Conservation (phyloP, 1,140 invertebrate species). For the Zelostemma sp. region DNA sequence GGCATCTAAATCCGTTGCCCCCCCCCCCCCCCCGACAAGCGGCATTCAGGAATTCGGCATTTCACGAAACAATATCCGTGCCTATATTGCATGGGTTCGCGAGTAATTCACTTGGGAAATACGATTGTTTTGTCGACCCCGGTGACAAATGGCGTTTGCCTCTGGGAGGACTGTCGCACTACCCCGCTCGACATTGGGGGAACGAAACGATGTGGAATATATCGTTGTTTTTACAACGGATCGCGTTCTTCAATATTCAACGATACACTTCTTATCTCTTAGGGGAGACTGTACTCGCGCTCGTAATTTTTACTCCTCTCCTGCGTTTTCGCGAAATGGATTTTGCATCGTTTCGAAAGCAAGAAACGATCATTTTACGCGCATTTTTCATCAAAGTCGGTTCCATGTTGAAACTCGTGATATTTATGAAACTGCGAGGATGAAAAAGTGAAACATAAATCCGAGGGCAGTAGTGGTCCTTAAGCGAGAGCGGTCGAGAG, state of each 20-base stretch:
- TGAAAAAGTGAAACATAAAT: slow-evolving; percentile 50
- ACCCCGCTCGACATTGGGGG: slow-evolving; percentile 23
- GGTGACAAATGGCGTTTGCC: slow-evolving; percentile 39
- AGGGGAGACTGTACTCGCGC: slow-evolving; percentile 27
- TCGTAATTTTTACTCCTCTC: slow-evolving; percentile 8
- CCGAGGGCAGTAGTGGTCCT: slow-evolving; percentile 51
- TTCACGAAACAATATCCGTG: slow-evolving; percentile 65
- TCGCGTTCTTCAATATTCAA: slow-evolving; percentile 50
- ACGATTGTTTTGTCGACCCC: slow-evolving; percentile 54
- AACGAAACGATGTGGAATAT: slow-evolving; percentile 44
- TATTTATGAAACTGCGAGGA: too few relatives aligned
- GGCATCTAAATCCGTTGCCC: slow-evolving; percentile 20
- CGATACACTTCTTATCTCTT: slow-evolving; percentile 38
- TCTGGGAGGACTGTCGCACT: slow-evolving; percentile 20
- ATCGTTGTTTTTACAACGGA: slow-evolving; percentile 49
- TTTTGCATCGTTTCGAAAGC: neutral
- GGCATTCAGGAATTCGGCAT: slow-evolving; percentile 46
- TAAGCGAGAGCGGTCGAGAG: slow-evolving; percentile 60
- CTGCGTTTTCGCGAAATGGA: neutral
- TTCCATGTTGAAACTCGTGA: too few relatives aligned
- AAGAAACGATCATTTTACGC: too few relatives aligned
- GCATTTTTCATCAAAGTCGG: slow-evolving; percentile 27
- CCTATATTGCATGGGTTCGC: slow-evolving; percentile 57
- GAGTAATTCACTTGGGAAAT: slow-evolving; percentile 62
- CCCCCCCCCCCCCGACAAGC: slow-evolving; percentile 1